phyloP scores from a whole-genome alignment of 2,888 invertebrate genomes.

The Deilephila porcellus region DNA sequence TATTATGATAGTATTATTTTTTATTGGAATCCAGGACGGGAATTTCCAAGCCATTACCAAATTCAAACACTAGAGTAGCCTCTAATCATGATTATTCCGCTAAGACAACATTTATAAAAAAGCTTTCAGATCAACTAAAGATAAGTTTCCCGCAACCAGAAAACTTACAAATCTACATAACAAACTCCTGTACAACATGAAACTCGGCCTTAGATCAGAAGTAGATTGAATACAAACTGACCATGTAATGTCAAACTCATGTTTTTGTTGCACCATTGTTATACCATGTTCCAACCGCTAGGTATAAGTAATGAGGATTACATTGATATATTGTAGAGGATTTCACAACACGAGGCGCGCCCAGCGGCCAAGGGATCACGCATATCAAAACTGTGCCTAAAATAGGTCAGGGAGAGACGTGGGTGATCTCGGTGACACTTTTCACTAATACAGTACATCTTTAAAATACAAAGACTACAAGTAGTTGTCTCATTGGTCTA shows the following conservation, averaged over 20 bases:
- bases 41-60: too few relatives aligned
- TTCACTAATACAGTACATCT: constrained; percentile 1
- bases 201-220: too few relatives aligned
- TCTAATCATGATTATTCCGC: too few relatives aligned
- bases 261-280: not conserved
- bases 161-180: too few relatives aligned
- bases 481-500: too few relatives aligned
- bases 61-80: too few relatives aligned
- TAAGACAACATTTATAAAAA: too few relatives aligned
- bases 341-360: constrained; percentile 31
- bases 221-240: not conserved
- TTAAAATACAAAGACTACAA: not conserved
- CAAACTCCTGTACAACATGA: too few relatives aligned
- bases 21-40: too few relatives aligned
- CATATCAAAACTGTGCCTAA: constrained; percentile 24
- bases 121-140: too few relatives aligned
- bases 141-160: too few relatives aligned
- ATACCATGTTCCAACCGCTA: not conserved
- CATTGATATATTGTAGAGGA: constrained; percentile 17
- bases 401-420: constrained; percentile 24
- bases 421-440: constrained; percentile 19
- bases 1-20: too few relatives aligned
- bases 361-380: constrained; percentile 24
- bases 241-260: constrained; percentile 1
- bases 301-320: constrained; percentile 29